A percentile compares a stretch with the other conserved stretches of the same genome.
These are phyloP conservation scores for Eurystomus gularis DNA, from an alignment of 2,113 vertebrate genomes.

Conservation along the genomic window DNA sequence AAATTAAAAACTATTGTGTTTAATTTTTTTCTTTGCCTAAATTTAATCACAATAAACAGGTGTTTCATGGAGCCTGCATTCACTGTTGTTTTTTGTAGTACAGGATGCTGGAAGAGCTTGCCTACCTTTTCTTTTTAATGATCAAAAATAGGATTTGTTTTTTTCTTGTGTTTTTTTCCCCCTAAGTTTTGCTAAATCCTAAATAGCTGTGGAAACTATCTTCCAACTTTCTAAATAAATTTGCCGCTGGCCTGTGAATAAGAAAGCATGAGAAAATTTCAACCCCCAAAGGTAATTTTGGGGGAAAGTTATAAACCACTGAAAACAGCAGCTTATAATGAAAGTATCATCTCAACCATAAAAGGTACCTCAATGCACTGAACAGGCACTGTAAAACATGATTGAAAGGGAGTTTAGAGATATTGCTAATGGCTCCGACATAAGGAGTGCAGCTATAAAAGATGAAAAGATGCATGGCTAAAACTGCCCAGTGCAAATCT, in stretches of 20 bases:
- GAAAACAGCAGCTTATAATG: constrained; percentile 66
- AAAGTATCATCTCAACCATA: constrained; percentile 64
- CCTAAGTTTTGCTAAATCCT: background rate
- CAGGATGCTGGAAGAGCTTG: background rate
- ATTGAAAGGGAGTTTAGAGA: constrained; percentile 65
- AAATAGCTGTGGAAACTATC: background rate
- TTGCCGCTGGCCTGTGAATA: constrained; percentile 20
- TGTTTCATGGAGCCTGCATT: background rate
- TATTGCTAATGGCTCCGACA: constrained; percentile 53
- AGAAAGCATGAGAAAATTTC: constrained; percentile 57
- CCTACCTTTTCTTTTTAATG: background rate
- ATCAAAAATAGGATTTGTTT: background rate
- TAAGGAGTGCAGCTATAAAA: constrained; percentile 54
- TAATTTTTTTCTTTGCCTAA: background rate
- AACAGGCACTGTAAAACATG: constrained; percentile 52
- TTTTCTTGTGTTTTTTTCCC: rapidly evolving
- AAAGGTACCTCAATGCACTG: constrained; percentile 57
- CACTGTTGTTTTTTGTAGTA: background rate
- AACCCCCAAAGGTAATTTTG: constrained; percentile 51
- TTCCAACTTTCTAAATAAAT: constrained; percentile 49
- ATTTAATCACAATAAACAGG: background rate
- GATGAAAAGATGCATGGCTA: constrained; percentile 57
- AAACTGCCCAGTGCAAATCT: constrained; percentile 63
- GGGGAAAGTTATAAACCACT: constrained; percentile 56
- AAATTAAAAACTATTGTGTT: too few relatives aligned